phyloP scores from a whole-genome alignment of 2,797 vertebrate genomes.

The Fratercula arctica region DNA sequence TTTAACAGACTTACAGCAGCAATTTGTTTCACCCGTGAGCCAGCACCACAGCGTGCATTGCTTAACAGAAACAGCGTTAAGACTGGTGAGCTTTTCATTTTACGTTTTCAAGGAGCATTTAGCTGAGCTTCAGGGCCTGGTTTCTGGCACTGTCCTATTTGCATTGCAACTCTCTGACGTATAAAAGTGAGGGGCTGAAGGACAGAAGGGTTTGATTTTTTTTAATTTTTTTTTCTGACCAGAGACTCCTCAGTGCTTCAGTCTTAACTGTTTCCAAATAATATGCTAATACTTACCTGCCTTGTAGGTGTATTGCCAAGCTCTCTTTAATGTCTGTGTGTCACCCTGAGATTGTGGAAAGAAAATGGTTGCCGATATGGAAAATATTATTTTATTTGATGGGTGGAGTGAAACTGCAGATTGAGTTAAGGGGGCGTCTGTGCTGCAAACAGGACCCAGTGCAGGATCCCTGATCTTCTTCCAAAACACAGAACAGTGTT shows the following conservation, averaged over 20 bases:
- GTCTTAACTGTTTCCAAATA: not conserved
- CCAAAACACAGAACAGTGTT: not conserved
- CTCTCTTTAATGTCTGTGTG: not conserved
- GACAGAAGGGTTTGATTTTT: not conserved
- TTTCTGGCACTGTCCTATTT: not conserved
- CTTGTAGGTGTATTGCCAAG: not conserved
- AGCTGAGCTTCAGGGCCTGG: not conserved
- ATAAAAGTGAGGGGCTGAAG: not conserved
- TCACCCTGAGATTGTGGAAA: not conserved
- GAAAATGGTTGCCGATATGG: not conserved
- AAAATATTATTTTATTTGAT: not conserved
- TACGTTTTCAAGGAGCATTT: constrained; percentile 13
- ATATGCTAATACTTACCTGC: not conserved
- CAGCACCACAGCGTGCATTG: constrained; percentile 28
- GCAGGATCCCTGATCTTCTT: not conserved
- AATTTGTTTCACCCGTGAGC: constrained; percentile 53
- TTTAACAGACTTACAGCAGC: constrained; percentile 72
- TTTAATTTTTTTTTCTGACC: not conserved
- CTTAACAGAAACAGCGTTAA: not conserved
- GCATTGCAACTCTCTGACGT: not conserved
- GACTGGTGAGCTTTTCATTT: constrained; percentile 29
- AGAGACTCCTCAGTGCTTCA: not conserved
- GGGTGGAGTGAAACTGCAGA: not conserved
- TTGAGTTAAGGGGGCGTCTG: not conserved
- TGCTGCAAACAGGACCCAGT: not conserved